Percentiles rank a stretch among this genome's conserved stretches.
These are phyloP conservation scores for Protophormia terraenovae DNA, from an alignment of 2,888 invertebrate species.

Conservation along the genomic window DNA sequence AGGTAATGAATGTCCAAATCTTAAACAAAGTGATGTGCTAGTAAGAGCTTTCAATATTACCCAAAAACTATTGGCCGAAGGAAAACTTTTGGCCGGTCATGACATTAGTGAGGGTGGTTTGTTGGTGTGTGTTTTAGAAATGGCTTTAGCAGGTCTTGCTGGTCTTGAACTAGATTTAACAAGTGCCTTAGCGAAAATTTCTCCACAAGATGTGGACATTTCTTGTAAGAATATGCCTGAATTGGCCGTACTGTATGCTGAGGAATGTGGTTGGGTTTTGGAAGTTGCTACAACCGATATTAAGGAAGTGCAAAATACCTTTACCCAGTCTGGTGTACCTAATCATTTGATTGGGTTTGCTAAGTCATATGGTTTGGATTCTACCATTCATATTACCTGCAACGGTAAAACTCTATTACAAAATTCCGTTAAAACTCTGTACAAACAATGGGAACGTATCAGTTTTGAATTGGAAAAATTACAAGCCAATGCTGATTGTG, in stretches of 20 bases:
- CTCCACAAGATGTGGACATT: slow-evolving; percentile 65
- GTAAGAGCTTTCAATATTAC: slow-evolving; percentile 90
- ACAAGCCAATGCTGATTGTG: slow-evolving; percentile 91
- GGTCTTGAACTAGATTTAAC: slow-evolving; percentile 87
- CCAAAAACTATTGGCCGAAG: slow-evolving; percentile 89
- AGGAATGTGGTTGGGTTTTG: slow-evolving; percentile 93
- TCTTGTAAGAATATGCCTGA: slow-evolving; percentile 80
- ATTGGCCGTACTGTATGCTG: slow-evolving; percentile 89
- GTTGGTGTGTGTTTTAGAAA: slow-evolving; percentile 93
- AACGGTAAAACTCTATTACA: slow-evolving; percentile 82
- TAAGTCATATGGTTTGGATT: slow-evolving; percentile 85
- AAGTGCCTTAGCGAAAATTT: slow-evolving; percentile 79
- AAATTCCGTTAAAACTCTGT: slow-evolving; percentile 85
- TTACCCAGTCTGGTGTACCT: slow-evolving; percentile 84
- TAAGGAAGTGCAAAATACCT: slow-evolving; percentile 84
- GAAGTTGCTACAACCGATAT: slow-evolving; percentile 85
- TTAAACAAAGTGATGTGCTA: slow-evolving; percentile 87
- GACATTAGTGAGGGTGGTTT: slow-evolving; percentile 99
- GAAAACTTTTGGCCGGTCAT: slow-evolving; percentile 88
- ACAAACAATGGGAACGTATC: slow-evolving; percentile 97
- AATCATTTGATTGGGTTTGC: slow-evolving; percentile 87
- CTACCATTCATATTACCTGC: slow-evolving; percentile 71
- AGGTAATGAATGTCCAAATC: slow-evolving; percentile 90
- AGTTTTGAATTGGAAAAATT: slow-evolving; percentile 93
- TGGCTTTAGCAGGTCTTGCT: slow-evolving; percentile 96